These are phyloP conservation scores for Argyresthia albistria DNA, from an alignment of 2,888 invertebrate species.

Conservation along the genomic window DNA sequence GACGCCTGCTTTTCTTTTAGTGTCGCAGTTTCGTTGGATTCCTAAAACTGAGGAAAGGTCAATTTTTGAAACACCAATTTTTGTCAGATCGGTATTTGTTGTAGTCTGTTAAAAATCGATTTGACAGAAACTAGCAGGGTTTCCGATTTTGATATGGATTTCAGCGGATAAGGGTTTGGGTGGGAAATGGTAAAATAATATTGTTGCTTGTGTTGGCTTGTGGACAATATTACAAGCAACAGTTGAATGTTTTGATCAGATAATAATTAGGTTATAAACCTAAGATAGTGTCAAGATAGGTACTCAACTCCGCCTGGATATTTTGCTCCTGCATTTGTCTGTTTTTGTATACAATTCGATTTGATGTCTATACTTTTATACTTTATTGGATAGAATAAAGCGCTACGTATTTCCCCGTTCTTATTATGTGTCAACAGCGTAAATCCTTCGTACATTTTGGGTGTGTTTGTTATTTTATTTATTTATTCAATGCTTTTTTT, in stretches of 20 bases:
- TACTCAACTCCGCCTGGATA: too few species aligned
- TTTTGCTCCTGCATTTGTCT: constrained; percentile 50
- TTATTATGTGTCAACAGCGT: constrained; percentile 22
- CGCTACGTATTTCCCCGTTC: constrained; percentile 45
- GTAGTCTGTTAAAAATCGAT: background rate
- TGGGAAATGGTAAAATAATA: background rate
- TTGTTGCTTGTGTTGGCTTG: constrained; percentile 15
- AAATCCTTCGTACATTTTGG: too few species aligned
- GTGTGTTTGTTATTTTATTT: too few species aligned
- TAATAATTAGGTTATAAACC: too few species aligned
- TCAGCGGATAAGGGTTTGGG: background rate
- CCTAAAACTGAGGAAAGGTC: too few species aligned
- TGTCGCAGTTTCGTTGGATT: background rate
- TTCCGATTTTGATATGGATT: too few species aligned
- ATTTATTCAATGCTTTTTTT: too few species aligned
- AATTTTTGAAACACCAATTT: too few species aligned
- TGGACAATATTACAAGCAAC: too few species aligned
- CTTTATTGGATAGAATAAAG: constrained; percentile 50
- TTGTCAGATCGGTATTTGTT: background rate
- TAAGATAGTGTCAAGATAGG: too few species aligned
- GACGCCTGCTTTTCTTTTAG: background rate
- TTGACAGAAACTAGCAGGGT: too few species aligned
- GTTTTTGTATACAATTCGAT: constrained; percentile 34
- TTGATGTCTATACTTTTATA: constrained; percentile 50
- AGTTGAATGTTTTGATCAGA: too few species aligned